Base-by-base conservation (phyloP, 2,888 invertebrate genomes). In the Rhogogaster chlorosoma region DNA sequence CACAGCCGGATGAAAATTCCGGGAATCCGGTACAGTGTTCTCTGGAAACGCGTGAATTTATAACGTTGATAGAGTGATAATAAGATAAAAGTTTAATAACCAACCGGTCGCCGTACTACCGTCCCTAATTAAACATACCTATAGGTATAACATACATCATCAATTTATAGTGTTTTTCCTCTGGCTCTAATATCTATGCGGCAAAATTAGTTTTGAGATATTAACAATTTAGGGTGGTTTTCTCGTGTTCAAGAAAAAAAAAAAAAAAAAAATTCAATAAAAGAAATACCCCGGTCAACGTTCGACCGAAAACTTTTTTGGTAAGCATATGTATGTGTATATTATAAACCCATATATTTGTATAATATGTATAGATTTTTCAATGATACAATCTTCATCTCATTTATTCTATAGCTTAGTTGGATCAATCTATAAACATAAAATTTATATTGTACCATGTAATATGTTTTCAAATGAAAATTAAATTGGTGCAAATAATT, bases 31-130 rank as follows among this genome's bases (percentile, higher is more conserved):
- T 29, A 61, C 61, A 80, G 80, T 80, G 80, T 57, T 2, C 38
- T 53, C 77, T 53, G 53, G 53, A 77, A 77, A 49, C 57, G 61
- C 22, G 38, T 80, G 61, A 80, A 80, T 80, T 80, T 80, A 61
- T 49, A 36, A 80, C 57, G 36, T 32, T 15, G 36, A 53, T 67
- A 18, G 5, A 67, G 15, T 26, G 67, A 32, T 67, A 67, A 26
- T 75, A 42, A 4, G 26, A 77, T n/a, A 77, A 77, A 26, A 49
- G n/a, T 77, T 29, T 22, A 49, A 53, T 77, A 73, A 73, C 38
- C 29, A 18, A 67, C 1, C 67, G 61, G 10, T 22, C 26, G 26
- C 2, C 12, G 61, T 15, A 29, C 26, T 29, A 71, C 12, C 53
- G 53, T 53, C 53, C 53, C 7, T 53, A 53, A 32, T 67, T 26